These are phyloP conservation scores for Delphinapterus leucas DNA, from an alignment of 2,113 vertebrate species.

Conservation along the genomic window DNA sequence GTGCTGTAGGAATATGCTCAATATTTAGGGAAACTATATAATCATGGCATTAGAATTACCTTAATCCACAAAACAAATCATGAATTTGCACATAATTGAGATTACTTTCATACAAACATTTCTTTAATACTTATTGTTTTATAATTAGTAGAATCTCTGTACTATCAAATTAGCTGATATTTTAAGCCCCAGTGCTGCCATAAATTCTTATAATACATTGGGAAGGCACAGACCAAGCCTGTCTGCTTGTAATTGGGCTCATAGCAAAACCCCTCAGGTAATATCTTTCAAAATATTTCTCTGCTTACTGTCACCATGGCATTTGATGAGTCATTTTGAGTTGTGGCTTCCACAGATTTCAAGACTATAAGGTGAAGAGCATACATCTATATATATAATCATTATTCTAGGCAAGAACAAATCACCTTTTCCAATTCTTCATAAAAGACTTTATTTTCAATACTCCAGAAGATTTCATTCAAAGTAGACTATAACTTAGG, in stretches of 20 bases:
- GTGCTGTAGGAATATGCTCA: neutral
- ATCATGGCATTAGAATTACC: constrained; percentile 17
- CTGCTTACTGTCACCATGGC: constrained; percentile 37
- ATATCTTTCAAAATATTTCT: constrained; percentile 57
- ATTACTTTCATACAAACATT: neutral
- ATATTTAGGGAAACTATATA: constrained; percentile 22
- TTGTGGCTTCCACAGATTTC: constrained; percentile 42
- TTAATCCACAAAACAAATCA: neutral
- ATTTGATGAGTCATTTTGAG: constrained; percentile 60
- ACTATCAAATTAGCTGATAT: constrained; percentile 25
- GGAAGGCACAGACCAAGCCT: constrained; percentile 12
- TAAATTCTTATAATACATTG: constrained; percentile 43
- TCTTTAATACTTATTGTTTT: constrained; percentile 16
- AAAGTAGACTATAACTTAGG: neutral
- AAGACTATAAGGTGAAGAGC: constrained; percentile 10
- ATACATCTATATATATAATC: neutral
- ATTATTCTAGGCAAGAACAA: constrained; percentile 48
- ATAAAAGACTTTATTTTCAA: constrained; percentile 28
- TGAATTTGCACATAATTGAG: neutral
- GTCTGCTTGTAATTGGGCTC: constrained; percentile 61
- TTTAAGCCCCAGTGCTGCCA: neutral
- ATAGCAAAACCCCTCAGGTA: constrained; percentile 60
- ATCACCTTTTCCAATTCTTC: constrained; percentile 19
- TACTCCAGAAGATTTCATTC: neutral
- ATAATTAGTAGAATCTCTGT: constrained; percentile 38